A percentile compares a stretch with the other conserved stretches of the same genome.
Evolutionary conservation across 2,113 vertebrate genomes (phyloP).

Genomic region (Tragelaphus imberbis): DNA sequence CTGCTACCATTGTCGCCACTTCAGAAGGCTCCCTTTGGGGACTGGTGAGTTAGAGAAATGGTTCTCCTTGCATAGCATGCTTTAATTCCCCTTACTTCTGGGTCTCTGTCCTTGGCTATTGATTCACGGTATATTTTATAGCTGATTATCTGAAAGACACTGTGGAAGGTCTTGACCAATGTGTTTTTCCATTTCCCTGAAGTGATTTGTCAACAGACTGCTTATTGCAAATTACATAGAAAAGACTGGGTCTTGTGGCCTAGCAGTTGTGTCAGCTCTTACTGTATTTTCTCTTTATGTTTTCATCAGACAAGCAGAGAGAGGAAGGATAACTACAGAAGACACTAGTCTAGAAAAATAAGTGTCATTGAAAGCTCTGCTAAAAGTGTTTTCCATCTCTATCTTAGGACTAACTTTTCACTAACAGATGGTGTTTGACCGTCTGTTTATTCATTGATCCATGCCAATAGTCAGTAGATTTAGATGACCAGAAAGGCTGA

Average conservation of each 20-base stretch:
- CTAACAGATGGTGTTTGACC: background rate
- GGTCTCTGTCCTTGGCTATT: background rate
- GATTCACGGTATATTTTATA: slow-evolving; percentile 12
- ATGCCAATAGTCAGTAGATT: background rate
- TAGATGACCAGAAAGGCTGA: background rate
- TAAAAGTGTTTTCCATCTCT: background rate
- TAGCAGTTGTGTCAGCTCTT: slow-evolving; percentile 34
- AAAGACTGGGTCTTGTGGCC: slow-evolving; percentile 2
- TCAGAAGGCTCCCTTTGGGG: slow-evolving; percentile 96
- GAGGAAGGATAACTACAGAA: background rate
- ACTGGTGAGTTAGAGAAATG: slow-evolving; percentile 85
- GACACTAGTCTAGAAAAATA: background rate
- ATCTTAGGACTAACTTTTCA: background rate
- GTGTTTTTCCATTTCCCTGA: slow-evolving; percentile 36
- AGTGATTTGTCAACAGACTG: slow-evolving; percentile 8
- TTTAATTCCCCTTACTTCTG: background rate
- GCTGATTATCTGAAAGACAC: slow-evolving; percentile 17
- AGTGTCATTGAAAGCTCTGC: background rate
- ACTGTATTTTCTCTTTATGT: background rate
- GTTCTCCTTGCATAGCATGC: background rate
- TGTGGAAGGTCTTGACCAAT: slow-evolving; percentile 7
- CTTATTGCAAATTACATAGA: slow-evolving; percentile 15
- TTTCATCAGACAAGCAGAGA: slow-evolving; percentile 39
- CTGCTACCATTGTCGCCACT: slow-evolving; percentile 95
- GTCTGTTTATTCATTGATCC: background rate